These are phyloP conservation scores for Paelopatides confundens DNA, from an alignment of 53 echinoderm and acorn worm species.

Conservation along the genomic window DNA sequence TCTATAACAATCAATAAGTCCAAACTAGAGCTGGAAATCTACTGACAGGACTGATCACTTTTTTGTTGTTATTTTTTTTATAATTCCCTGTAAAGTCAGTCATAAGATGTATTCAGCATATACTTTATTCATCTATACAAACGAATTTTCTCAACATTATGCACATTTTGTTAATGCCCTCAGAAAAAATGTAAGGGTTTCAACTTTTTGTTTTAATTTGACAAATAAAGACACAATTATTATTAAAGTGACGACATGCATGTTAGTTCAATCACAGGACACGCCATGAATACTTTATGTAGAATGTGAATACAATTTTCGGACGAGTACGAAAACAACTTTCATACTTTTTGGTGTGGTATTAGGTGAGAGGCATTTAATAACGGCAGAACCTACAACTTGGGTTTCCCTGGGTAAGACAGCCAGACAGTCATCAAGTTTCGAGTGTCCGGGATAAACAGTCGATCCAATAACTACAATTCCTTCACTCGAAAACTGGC, in stretches of 20 bases:
- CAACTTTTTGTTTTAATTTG: background rate
- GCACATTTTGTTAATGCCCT: too few relatives aligned
- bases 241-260: background rate
- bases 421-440: background rate
- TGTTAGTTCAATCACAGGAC: background rate
- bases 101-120: too few relatives aligned
- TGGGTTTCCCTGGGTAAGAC: background rate
- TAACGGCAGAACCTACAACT: background rate
- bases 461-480: constrained; percentile 14
- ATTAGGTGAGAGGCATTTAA: background rate
- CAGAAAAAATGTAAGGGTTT: too few relatives aligned
- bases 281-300: background rate
- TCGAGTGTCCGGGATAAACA: background rate
- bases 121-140: too few relatives aligned
- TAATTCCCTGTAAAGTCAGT: too few relatives aligned
- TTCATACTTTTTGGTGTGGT: constrained; percentile 28
- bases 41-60: too few relatives aligned
- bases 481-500: background rate
- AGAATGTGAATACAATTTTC: background rate
- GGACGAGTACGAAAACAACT: background rate
- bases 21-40: too few relatives aligned
- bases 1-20: too few relatives aligned
- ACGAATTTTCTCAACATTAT: too few relatives aligned
- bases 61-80: too few relatives aligned
- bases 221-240: background rate